Percentiles rank a stretch among this genome's conserved stretches.
phyloP scores from a whole-genome alignment of 2,888 invertebrate genomes.

The Aphodius granarius region DNA sequence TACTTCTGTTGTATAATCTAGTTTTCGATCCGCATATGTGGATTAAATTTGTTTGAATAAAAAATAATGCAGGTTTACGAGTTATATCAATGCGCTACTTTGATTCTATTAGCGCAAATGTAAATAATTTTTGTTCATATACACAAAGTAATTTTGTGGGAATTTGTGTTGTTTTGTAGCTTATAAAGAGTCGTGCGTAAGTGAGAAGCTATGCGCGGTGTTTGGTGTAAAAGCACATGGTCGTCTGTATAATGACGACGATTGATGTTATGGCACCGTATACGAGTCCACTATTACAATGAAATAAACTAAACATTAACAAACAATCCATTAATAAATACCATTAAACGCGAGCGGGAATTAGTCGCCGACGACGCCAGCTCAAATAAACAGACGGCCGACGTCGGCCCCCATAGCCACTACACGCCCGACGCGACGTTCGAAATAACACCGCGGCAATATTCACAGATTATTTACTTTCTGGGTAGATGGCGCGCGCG shows the following conservation, averaged over 20 bases:
- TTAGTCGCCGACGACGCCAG: constrained; percentile 51
- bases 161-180: too few relatives aligned
- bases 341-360: constrained; percentile 48
- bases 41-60: neutral
- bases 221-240: neutral
- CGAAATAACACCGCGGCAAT: constrained; percentile 39
- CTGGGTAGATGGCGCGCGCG: neutral
- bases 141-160: too few relatives aligned
- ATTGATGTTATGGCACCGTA: constrained; percentile 23
- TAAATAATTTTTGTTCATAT: too few relatives aligned
- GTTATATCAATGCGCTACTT: too few relatives aligned
- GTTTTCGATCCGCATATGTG: neutral
- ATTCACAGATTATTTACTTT: constrained; percentile 40
- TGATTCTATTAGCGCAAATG: too few relatives aligned
- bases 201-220: too few relatives aligned
- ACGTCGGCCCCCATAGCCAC: constrained; percentile 8
- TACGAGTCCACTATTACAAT: constrained; percentile 33
- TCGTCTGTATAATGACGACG: constrained; percentile 9
- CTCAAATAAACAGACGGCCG: constrained; percentile 49
- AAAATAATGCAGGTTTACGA: too few relatives aligned
- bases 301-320: constrained; percentile 48
- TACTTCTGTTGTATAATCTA: neutral
- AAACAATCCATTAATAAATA: constrained; percentile 53
- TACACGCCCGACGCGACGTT: constrained; percentile 27
- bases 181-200: too few relatives aligned